Evolutionary conservation across 2,888 invertebrate genomes (phyloP).

Genomic region (Acrobasis consociella): DNA sequence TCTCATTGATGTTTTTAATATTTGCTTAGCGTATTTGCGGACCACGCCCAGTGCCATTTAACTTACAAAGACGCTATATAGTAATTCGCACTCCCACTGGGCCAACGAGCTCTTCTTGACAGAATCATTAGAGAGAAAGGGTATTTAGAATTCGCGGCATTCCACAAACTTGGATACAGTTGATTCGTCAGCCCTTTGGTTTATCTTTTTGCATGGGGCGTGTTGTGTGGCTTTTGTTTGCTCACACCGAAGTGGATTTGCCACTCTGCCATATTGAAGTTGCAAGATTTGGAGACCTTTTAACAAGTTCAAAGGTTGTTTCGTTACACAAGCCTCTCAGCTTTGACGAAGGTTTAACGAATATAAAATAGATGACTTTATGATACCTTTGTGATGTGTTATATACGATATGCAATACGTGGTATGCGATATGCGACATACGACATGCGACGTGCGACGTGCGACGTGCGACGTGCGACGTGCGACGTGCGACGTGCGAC

Average conservation of each 20-base stretch:
- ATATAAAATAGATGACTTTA: too few relatives aligned
- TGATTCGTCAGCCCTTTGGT: conserved; percentile 18
- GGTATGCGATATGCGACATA: too few relatives aligned
- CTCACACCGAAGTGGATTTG: conserved; percentile 13
- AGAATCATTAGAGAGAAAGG: neutral
- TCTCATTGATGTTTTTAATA: too few relatives aligned
- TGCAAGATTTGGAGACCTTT: conserved; percentile 2
- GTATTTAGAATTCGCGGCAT: neutral
- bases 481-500: too few relatives aligned
- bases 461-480: too few relatives aligned
- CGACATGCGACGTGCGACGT: too few relatives aligned
- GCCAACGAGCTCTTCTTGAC: neutral
- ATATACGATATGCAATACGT: too few relatives aligned
- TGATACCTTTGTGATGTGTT: too few relatives aligned
- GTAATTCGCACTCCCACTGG: neutral
- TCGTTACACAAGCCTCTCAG: neutral
- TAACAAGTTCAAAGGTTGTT: conserved; percentile 8
- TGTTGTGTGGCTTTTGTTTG: conserved; percentile 16
- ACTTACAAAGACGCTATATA: too few relatives aligned
- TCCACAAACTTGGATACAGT: conserved; percentile 14
- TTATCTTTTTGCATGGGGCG: conserved; percentile 16
- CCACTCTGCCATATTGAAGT: conserved; percentile 6
- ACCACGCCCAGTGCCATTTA: too few relatives aligned
- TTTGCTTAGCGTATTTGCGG: too few relatives aligned
- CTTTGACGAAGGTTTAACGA: neutral